Conservation (phyloP, 2,797 vertebrate species). For the Tinamus major region DNA sequence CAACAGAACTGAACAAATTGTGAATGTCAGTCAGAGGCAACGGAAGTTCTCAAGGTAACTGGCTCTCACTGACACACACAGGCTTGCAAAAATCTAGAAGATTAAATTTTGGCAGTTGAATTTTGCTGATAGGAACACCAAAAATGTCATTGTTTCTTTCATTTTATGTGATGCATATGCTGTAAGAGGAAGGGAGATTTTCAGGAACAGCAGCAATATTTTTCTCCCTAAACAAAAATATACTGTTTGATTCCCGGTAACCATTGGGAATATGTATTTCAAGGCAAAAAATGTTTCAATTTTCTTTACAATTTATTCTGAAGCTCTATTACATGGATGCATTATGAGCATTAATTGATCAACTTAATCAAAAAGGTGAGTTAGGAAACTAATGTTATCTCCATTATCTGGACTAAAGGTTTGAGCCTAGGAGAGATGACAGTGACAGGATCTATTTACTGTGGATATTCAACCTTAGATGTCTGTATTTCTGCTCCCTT, state of each 20-base stretch:
- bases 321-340: neutral
- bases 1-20: neutral
- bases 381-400: neutral
- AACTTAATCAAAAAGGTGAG: neutral
- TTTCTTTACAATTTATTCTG: neutral
- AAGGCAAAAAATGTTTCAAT: neutral
- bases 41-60: neutral
- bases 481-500: neutral
- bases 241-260: neutral
- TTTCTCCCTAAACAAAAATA: neutral
- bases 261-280: neutral
- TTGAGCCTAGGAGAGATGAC: neutral
- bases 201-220: neutral
- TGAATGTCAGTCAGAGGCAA: neutral
- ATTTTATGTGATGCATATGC: neutral
- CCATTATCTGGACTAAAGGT: neutral
- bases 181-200: neutral
- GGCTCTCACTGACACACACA: no score
- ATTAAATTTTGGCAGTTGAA: neutral
- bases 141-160: neutral
- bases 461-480: neutral
- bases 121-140: neutral
- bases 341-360: neutral
- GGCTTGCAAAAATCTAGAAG: no score
- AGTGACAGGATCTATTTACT: neutral